phyloP scores from a whole-genome alignment of 92 coral and sea anemone genomes.

The Epizoanthus rinbou region DNA sequence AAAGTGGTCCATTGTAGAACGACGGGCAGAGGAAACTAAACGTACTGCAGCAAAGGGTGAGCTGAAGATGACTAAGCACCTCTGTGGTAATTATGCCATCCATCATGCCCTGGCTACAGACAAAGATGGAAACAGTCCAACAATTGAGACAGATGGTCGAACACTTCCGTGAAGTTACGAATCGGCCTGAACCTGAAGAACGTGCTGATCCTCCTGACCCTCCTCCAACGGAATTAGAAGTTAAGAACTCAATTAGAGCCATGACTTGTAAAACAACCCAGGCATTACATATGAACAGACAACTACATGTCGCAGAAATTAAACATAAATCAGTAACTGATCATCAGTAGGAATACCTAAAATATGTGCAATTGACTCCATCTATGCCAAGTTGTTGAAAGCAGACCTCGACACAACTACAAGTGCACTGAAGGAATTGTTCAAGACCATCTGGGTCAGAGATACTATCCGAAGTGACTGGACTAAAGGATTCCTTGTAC shows the following conservation, averaged over 20 bases:
- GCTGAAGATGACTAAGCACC: constrained; percentile 16
- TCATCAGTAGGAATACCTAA: too few species aligned
- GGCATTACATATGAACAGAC: too few species aligned
- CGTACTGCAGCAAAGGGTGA: constrained; percentile 32
- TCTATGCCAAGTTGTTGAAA: constrained; percentile 29
- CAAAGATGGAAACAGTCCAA: not conserved
- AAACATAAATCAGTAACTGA: too few species aligned
- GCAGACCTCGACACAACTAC: not conserved
- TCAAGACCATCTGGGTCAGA: not conserved
- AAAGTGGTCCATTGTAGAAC: not conserved
- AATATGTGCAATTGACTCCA: not conserved
- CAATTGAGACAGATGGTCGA: constrained; percentile 23
- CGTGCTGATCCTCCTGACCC: not conserved
- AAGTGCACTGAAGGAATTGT: not conserved
- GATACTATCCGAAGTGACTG: constrained; percentile 18
- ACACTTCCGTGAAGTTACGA: constrained; percentile 14
- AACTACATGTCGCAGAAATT: too few species aligned
- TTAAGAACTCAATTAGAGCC: constrained; percentile 18
- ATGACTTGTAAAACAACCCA: constrained; percentile 40
- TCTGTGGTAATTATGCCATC: not conserved
- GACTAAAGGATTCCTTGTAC: constrained; percentile 5
- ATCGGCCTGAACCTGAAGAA: constrained; percentile 29
- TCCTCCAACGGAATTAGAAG: constrained; percentile 29
- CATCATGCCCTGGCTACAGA: constrained; percentile 1
- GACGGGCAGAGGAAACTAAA: not conserved